Percentiles rank a stretch among this genome's conserved stretches.
Conservation (phyloP, 2,888 invertebrate species). For the Dryocosmus kuriphilus region DNA sequence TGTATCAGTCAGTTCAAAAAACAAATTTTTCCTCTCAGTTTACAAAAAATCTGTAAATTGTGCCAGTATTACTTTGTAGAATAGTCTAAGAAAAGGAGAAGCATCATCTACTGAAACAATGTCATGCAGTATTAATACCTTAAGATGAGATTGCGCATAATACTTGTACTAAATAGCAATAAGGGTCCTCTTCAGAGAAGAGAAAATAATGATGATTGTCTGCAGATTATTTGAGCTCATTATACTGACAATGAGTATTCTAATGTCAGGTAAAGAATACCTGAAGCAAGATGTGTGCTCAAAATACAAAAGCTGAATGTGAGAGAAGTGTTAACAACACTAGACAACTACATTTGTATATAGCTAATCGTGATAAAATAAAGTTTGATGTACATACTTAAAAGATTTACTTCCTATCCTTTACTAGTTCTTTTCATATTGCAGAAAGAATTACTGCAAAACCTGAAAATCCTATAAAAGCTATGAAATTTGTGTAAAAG, state of each 20-base stretch:
- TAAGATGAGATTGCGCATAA: conserved; percentile 62
- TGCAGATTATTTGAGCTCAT: conserved; percentile 9
- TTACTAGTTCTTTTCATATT: not conserved
- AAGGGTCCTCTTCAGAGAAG: conserved; percentile 14
- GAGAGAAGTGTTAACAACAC: conserved; percentile 61
- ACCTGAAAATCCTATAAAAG: too few relatives aligned
- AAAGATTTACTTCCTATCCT: conserved; percentile 42
- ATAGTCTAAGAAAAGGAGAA: conserved; percentile 53
- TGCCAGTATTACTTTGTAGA: conserved; percentile 46
- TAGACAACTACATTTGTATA: conserved; percentile 75
- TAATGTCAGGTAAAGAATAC: conserved; percentile 41
- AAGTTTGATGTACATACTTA: conserved; percentile 77
- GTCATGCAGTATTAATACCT: conserved; percentile 75
- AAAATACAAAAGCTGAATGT: conserved; percentile 53
- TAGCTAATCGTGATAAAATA: conserved; percentile 75
- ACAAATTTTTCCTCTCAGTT: not conserved
- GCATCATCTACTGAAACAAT: conserved; percentile 67
- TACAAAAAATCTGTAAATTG: not conserved
- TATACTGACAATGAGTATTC: conserved; percentile 41
- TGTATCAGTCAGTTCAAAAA: not conserved
- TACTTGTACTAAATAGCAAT: conserved; percentile 39
- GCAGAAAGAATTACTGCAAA: too few relatives aligned
- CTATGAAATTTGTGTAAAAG: too few relatives aligned
- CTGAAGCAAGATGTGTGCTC: conserved; percentile 54
- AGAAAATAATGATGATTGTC: conserved; percentile 15